Evolutionary conservation across 2,113 vertebrate species (phyloP), one percentile per base, ranked within the genome.

Genomic region (Myiozetetes cayanensis): DNA sequence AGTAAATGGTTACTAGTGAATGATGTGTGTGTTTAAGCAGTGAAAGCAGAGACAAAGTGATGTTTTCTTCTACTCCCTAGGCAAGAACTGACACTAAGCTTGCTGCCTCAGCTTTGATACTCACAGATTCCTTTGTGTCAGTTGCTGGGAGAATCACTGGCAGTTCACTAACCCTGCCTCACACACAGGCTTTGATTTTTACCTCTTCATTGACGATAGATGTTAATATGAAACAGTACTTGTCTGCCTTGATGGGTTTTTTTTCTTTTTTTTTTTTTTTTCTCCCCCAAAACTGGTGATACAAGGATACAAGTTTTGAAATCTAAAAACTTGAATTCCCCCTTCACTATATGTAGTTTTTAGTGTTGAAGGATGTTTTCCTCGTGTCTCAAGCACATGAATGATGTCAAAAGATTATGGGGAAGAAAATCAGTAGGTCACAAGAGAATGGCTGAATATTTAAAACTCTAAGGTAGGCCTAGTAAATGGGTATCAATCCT

Each of bases 1-100:
- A 96, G 95, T 92, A 97, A 96, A 96, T 90, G 91, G 93, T 77
- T 87, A 96, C 86, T 75, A 75, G 70, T 92, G 94, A 96, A 94
- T 90, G 94, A 94, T 94, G 52, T 89, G 81, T 92, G 52, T 92
- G 85, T 88, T 95, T 96, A 81, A 70, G 71, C 85, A 92, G 79
- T 74, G 87, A 97, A 83, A 95, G 76, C 76, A 52, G 93, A 93
- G 90, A 96, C 97, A 97, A 93, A 90, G 91, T 94, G 86, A 91
- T 91, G 86, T 93, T 94, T 89, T 78, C 92, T 94, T 79, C 83
- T 83, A 82, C 35, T 97, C 95, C 88, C 74, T 96, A 74, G 90
- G 94, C 89, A 78, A 91, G 78, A 59, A 66, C 63, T 84, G 80
- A 92, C 91, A 90, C 90, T 83, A 85, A 85, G 90, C 93, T 92